Evolutionary conservation across 2,797 vertebrate species (phyloP), one percentile per base, ranked within the genome.

Genomic region (Buphagus erythrorhynchus): DNA sequence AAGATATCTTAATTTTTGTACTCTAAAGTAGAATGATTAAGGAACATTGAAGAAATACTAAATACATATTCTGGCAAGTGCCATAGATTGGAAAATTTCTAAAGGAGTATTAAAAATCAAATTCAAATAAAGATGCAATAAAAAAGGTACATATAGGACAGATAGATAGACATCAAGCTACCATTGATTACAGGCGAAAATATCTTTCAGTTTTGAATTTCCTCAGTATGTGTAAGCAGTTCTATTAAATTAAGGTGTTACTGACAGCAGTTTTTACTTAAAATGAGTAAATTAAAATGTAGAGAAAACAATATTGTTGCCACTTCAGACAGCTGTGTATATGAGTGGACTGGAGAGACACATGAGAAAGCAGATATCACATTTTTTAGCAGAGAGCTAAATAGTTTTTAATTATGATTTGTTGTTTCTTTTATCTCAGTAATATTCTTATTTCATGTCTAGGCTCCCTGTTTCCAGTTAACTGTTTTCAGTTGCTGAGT

Each of bases 381-480:
- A 94, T 75, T 80, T 83, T 84, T 67, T 61, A 79, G 89, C 5
- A 78, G 87, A 74, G 69, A 86, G 75, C 43, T 45, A 33, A 82
- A 72, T 81, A 93, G 52, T 97, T 97, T 97, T 95, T 96, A 97
- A 98, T 98, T 98, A 96, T 21, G 95, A 96, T 86, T 97, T 97
- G 17, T 90, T 98, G 97, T 97, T 96, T 90, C 97, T 98, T 98
- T 98, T 97, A 98, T 97, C 89, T 97, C 91, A 87, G 80, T 95
- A 94, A 97, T 97, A 98, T 94, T 98, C 98, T 96, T 98, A 94
- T 97, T 97, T 96, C 97, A 97, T 71, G 97, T 97, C 82, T 96
- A 95, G 95, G 94, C 94, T 96, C 89, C 97, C 97, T 95, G 82
- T 97, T 98, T 98, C 98, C 98, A n/a, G n/a, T n/a, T n/a, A n/a